Evolutionary conservation across 2,113 vertebrate genomes (phyloP).

Genomic region (Lagopus leucura): DNA sequence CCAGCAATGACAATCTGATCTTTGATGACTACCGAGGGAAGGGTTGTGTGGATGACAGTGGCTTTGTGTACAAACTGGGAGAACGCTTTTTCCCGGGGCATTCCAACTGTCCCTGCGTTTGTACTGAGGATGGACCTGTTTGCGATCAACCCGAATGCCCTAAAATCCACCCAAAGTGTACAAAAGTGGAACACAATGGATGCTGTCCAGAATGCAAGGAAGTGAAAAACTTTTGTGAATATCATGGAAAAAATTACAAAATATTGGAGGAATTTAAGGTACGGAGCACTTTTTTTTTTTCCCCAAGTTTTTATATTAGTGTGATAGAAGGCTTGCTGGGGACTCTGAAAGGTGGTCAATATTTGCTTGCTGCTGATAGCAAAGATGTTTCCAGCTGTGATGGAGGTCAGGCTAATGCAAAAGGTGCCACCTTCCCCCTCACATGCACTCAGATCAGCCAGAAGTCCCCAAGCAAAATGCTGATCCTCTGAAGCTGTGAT

Average conservation of each 20-base stretch:
- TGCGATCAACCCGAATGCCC: slow-evolving; percentile 98
- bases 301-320: neutral
- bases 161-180: slow-evolving; percentile 98
- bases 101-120: slow-evolving; percentile 98
- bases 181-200: slow-evolving; percentile 98
- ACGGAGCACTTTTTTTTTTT: slow-evolving; percentile 63
- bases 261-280: slow-evolving; percentile 99
- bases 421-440: neutral
- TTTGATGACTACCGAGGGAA: slow-evolving; percentile 99
- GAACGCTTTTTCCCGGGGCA: slow-evolving; percentile 98
- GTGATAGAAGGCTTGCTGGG: neutral
- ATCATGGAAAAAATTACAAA: slow-evolving; percentile 96
- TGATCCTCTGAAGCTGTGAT: neutral
- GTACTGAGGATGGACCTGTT: slow-evolving; percentile 98
- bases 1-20: slow-evolving; percentile 91
- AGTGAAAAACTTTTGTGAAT: slow-evolving; percentile 99
- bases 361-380: neutral
- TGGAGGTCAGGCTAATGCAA: neutral
- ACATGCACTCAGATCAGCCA: rapidly evolving
- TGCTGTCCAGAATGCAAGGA: slow-evolving; percentile 99
- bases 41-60: slow-evolving; percentile 98
- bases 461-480: rapidly evolving
- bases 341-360: neutral
- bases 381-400: neutral
- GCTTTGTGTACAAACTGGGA: slow-evolving; percentile 97